These are phyloP conservation scores for Pomatostomus ruficeps DNA, from an alignment of 2,113 vertebrate species.

Conservation along the genomic window DNA sequence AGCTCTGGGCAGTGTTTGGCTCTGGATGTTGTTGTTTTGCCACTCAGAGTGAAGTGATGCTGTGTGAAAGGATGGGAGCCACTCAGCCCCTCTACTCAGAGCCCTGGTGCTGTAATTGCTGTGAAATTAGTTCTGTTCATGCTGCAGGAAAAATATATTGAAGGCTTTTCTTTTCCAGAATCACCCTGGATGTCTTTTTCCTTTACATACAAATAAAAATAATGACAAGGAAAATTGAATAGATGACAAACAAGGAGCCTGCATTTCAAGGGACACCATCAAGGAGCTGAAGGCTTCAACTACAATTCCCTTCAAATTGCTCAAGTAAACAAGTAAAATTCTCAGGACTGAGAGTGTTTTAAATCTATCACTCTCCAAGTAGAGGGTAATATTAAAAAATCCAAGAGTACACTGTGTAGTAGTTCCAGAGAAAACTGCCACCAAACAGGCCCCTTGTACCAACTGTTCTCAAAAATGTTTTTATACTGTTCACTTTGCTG, in stretches of 20 bases:
- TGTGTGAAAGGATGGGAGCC: neutral
- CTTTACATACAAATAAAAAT: neutral
- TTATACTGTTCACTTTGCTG: neutral
- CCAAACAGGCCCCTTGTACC: neutral
- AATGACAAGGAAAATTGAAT: neutral
- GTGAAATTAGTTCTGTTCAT: constrained; percentile 9
- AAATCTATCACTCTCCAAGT: neutral
- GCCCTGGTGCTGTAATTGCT: neutral
- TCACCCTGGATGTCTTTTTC: neutral
- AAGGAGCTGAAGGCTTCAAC: neutral
- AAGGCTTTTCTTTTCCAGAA: neutral
- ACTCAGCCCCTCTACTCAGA: neutral
- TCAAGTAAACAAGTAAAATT: neutral
- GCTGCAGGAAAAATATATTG: neutral
- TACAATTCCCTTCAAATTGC: neutral
- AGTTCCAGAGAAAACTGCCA: neutral
- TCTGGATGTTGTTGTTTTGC: neutral
- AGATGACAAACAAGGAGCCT: neutral
- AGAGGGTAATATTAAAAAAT: neutral
- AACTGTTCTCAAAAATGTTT: neutral
- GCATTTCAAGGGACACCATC: neutral
- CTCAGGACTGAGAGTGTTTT: neutral
- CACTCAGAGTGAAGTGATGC: neutral
- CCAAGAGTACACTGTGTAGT: neutral
- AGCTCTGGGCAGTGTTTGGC: neutral